phyloP scores from a whole-genome alignment of 1,140 invertebrate species.

The Drosophila tristis region DNA sequence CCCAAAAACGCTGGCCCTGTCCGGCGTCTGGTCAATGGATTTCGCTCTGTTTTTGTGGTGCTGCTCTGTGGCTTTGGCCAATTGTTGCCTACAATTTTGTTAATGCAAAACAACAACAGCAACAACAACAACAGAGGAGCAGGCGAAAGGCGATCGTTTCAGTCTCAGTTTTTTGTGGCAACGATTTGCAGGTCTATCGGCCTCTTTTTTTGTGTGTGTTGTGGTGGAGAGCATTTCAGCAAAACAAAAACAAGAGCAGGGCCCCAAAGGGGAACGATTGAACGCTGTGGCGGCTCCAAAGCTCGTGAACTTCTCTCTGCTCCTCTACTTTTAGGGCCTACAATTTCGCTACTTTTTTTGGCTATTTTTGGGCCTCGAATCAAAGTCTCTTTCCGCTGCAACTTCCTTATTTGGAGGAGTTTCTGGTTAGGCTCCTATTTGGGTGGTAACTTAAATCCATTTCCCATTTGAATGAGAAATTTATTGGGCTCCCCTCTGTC shows the following conservation, averaged over 20 bases:
- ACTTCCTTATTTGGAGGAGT: not conserved
- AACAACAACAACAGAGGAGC: slow-evolving; percentile 4
- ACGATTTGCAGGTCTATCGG: slow-evolving; percentile 22
- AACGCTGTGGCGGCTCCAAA: slow-evolving; percentile 34
- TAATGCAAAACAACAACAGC: slow-evolving; percentile 28
- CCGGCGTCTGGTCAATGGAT: too few relatives aligned
- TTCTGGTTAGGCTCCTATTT: slow-evolving; percentile 36
- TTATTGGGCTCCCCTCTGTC: not conserved
- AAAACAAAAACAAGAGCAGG: too few relatives aligned
- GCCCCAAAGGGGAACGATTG: slow-evolving; percentile 9
- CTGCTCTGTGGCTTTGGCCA: too few relatives aligned
- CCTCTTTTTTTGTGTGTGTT: slow-evolving; percentile 1
- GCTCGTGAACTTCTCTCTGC: slow-evolving; percentile 41
- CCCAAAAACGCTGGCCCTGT: too few relatives aligned
- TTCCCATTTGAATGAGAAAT: slow-evolving; percentile 9
- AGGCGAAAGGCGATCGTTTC: slow-evolving; percentile 5
- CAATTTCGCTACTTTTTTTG: slow-evolving; percentile 1
- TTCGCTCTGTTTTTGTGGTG: too few relatives aligned
- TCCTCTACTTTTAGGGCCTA: not conserved
- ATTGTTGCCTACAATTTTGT: slow-evolving; percentile 53
- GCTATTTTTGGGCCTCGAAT: slow-evolving; percentile 12
- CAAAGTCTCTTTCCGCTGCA: too few relatives aligned
- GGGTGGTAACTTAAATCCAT: slow-evolving; percentile 24
- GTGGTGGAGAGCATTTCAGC: slow-evolving; percentile 61
- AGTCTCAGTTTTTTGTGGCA: slow-evolving; percentile 36